phyloP scores from a whole-genome alignment of 2,113 vertebrate genomes.

The Syngnathus scovelli region DNA sequence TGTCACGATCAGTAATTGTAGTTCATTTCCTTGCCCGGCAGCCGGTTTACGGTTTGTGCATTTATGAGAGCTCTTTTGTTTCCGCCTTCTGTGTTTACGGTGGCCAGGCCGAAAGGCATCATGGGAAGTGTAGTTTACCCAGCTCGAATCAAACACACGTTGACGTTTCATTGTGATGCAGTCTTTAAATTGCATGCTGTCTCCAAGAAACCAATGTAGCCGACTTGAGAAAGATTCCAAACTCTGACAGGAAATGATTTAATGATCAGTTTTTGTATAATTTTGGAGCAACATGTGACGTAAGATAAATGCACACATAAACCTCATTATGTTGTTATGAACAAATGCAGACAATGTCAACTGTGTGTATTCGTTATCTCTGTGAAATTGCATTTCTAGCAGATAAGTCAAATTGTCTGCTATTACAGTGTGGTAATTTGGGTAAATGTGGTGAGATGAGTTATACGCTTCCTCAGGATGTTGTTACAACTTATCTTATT shows the following conservation, averaged over 20 bases:
- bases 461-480: background rate
- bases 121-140: conserved; percentile 37
- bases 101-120: conserved; percentile 2
- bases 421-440: conserved; percentile 6
- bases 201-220: too few relatives aligned
- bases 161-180: background rate
- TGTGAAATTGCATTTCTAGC: conserved; percentile 19
- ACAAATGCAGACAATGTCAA: conserved; percentile 20
- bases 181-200: background rate
- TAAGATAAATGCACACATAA: conserved; percentile 1
- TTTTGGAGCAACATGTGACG: background rate
- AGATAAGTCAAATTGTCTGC: conserved; percentile 40
- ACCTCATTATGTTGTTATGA: conserved; percentile 19
- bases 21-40: conserved; percentile 26
- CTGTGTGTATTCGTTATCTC: conserved; percentile 32
- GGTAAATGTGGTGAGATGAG: background rate
- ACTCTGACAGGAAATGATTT: background rate
- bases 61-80: conserved; percentile 42
- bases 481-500: background rate
- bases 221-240: background rate
- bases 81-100: conserved; percentile 46
- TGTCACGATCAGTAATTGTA: background rate
- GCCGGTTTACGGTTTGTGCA: conserved; percentile 35
- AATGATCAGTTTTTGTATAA: background rate
- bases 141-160: background rate